Conservation (phyloP, 2,113 vertebrate genomes). For the Mixornis gularis region DNA sequence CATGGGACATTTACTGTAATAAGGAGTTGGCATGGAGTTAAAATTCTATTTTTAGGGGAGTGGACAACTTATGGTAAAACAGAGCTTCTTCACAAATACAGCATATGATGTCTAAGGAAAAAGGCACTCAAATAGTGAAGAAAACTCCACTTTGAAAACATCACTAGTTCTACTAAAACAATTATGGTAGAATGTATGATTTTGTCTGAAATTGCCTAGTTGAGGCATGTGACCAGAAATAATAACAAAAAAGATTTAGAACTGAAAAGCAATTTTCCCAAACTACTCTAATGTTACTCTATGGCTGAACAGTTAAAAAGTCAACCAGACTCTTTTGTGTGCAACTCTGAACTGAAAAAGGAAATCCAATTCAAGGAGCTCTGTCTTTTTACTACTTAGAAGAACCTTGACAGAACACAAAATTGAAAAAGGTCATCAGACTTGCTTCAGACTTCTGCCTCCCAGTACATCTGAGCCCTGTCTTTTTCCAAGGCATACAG, state of each 20-base stretch:
- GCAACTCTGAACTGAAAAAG: conserved; percentile 77
- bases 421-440: conserved; percentile 15
- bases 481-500: not conserved
- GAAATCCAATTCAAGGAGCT: conserved; percentile 78
- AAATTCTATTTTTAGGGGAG: not conserved
- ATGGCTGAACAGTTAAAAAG: conserved; percentile 78
- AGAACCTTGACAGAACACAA: conserved; percentile 71
- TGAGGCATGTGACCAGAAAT: not conserved
- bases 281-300: conserved; percentile 81
- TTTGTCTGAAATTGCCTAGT: not conserved
- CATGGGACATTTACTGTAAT: not conserved
- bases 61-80: not conserved
- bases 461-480: not conserved
- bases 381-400: conserved; percentile 72
- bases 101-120: not conserved
- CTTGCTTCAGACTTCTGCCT: not conserved
- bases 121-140: not conserved
- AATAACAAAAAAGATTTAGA: conserved; percentile 1
- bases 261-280: not conserved
- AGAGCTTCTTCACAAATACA: not conserved
- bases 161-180: not conserved
- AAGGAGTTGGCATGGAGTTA: not conserved
- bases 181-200: not conserved
- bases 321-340: conserved; percentile 70
- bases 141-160: not conserved